A percentile compares a stretch with the other conserved stretches of the same genome.
Conservation (phyloP, 2,113 vertebrate species). For the Dermatemys mawii region DNA sequence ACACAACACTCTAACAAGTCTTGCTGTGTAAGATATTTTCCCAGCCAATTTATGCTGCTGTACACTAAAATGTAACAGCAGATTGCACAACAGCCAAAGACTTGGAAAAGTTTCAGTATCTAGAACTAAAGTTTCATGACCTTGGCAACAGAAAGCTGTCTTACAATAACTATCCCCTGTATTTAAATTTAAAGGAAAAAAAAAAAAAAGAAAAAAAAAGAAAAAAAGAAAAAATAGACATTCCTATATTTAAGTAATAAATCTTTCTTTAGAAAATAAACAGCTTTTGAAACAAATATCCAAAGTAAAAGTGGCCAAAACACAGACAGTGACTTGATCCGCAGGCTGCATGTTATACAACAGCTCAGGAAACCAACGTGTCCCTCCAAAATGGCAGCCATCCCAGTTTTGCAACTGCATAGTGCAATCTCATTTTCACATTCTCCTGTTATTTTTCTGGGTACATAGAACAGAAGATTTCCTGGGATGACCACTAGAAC, state of each 20-base stretch:
- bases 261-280: background rate
- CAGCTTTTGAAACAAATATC: background rate
- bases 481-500: background rate
- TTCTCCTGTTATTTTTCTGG: background rate
- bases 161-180: background rate
- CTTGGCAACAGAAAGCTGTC: background rate
- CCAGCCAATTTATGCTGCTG: background rate
- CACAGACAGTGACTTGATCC: background rate
- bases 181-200: background rate
- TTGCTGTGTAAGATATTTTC: background rate
- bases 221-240: background rate
- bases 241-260: background rate
- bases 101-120: background rate
- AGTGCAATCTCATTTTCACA: background rate
- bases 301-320: background rate
- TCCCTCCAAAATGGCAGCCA: background rate
- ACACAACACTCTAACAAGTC: background rate
- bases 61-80: slow-evolving; percentile 20
- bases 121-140: background rate
- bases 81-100: background rate
- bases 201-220: no score
- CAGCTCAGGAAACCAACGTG: background rate
- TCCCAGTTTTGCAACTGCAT: background rate
- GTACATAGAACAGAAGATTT: background rate
- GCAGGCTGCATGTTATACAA: background rate